These are phyloP conservation scores for Enteromius radiatus DNA, from an alignment of 2,797 vertebrate genomes.

Conservation along the genomic window DNA sequence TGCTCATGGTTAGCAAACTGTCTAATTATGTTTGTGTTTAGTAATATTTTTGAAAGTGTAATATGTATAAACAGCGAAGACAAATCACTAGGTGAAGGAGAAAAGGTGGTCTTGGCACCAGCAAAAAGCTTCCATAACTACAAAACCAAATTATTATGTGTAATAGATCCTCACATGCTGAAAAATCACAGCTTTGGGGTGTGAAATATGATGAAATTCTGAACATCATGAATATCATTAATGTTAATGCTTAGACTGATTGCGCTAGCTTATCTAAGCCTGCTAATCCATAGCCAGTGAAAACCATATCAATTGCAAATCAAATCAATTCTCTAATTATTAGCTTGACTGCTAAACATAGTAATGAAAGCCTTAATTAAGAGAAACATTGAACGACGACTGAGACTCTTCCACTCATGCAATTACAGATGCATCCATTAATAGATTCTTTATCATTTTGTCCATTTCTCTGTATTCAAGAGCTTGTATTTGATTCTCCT, in stretches of 20 bases:
- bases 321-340: slow-evolving; percentile 59
- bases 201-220: slow-evolving; percentile 53
- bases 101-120: background rate
- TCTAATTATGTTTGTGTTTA: background rate
- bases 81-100: background rate
- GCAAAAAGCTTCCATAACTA: background rate
- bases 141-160: slow-evolving; percentile 44
- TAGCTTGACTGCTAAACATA: slow-evolving; percentile 55
- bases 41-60: background rate
- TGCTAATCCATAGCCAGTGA: slow-evolving; percentile 47
- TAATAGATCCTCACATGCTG: slow-evolving; percentile 46
- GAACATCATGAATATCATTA: slow-evolving; percentile 57
- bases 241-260: slow-evolving; percentile 54
- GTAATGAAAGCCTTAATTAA: slow-evolving; percentile 56
- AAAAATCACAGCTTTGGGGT: slow-evolving; percentile 47
- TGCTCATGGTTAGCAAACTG: background rate
- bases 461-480: background rate
- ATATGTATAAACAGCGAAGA: background rate
- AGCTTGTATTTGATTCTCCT: background rate
- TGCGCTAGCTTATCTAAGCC: slow-evolving; percentile 53
- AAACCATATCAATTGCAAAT: slow-evolving; percentile 58
- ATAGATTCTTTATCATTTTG: background rate
- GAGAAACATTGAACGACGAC: slow-evolving; percentile 41
- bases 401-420: background rate
- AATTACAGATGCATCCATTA: slow-evolving; percentile 34